Evolutionary conservation across 2,888 invertebrate species (phyloP).

Genomic region (Ctenicera cuprea): DNA sequence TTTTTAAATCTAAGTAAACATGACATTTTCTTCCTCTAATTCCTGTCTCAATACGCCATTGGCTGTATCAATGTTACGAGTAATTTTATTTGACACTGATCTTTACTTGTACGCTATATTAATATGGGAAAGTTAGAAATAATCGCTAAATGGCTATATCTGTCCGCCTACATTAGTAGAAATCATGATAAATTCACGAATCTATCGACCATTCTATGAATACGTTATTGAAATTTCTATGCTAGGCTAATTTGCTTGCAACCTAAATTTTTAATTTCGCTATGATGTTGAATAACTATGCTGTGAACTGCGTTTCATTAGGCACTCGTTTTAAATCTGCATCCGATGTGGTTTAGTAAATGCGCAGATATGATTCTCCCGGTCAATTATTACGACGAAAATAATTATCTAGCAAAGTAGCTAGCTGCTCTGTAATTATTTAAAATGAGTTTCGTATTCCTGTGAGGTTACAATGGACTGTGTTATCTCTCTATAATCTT

Average conservation of each 20-base stretch:
- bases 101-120: no score
- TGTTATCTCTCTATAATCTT: background rate
- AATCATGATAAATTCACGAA: background rate
- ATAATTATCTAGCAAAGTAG: constrained; percentile 6
- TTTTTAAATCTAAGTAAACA: no score
- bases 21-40: no score
- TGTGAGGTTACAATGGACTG: background rate
- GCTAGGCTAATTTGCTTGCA: background rate
- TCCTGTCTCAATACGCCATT: no score
- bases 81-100: no score
- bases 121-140: background rate
- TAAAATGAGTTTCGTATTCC: constrained; percentile 25
- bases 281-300: no score
- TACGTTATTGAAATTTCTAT: background rate
- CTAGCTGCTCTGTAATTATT: constrained; percentile 18
- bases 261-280: no score
- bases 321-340: no score
- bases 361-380: constrained; percentile 1
- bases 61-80: no score
- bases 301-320: no score
- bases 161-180: constrained; percentile 1
- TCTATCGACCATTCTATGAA: background rate
- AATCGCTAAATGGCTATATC: background rate
- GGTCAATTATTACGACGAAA: constrained; percentile 5
- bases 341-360: background rate